Evolutionary conservation across 2,888 invertebrate species (phyloP), one percentile per base, ranked within the genome.

Genomic region (Catocala sponsa): DNA sequence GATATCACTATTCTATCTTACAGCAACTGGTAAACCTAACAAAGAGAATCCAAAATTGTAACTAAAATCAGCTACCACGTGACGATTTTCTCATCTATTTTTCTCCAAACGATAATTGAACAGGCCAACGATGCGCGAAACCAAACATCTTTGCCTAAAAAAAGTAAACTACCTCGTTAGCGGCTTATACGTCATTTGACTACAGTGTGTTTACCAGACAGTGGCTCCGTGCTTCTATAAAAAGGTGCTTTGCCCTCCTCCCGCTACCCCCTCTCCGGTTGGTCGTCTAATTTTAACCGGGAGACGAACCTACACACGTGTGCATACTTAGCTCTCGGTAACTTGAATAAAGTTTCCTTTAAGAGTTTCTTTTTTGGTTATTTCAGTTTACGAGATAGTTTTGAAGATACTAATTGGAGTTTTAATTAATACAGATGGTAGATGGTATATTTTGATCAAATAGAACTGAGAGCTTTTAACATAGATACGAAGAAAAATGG

Each of bases 261-360:
- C 76, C 76, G 77, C 80, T 82, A 78, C 82, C 50, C 78, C 78
- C 80, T 77, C 77, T 74, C 69, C 73, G 76, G 76, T 75, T 79
- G 83, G 81, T 74, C 75, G 77, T 87, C 94, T 92, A 94, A 91
- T 90, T 90, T 91, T 93, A 93, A 84, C 85, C 85, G 85, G 87
- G 90, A 91, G 87, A 88, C 89, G 88, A 91, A 91, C 89, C 83
- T 82, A 65, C 88, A 84, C 93, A 93, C 92, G 92, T 93, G 94
- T 90, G 86, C 84, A 88, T 88, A 91, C 91, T 92, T 90, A 90
- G 86, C 87, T 66, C 87, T 84, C 80, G 76, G 84, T 86, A 91
- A 91, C 90, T 90, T 88, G 83, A 90, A 89, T 89, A 87, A 86
- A 87, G 79, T 84, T 83, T 78, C 80, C 80, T 84, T 78, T 77